Base-by-base conservation (phyloP, 2,113 vertebrate genomes). In the Siphamia tubifer region DNA sequence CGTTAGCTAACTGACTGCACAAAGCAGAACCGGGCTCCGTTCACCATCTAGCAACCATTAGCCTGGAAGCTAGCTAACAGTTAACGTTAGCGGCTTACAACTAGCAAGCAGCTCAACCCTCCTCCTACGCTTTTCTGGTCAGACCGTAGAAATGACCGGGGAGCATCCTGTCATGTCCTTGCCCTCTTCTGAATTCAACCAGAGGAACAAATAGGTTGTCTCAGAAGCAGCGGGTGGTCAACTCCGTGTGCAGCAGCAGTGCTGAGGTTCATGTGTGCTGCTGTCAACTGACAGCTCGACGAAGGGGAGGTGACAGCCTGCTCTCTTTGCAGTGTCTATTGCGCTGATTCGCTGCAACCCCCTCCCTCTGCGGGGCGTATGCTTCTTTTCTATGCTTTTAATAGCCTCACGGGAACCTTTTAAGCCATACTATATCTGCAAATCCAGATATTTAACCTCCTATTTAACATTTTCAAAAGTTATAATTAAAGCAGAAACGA, bases 281-380 rank as follows among this genome's bases (percentile, higher is more conserved):
- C 85, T 84, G 88, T 83, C 79, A 77, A 71, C 47, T 89, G 87
- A 87, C 89, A 91, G 87, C 82, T 85, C 65, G 61, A 28, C 69
- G 45, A 83, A 68, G 85, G 84, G 85, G 84, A 77, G 75, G 76
- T 69, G 86, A 86, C 86, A 72, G 72, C 8, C 39, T 40, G 73
- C 49, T 79, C 57, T 68, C n/a, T n/a, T 19, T 73, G 70, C 84
- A 25, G 78, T 53, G 73, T 65, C 72, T 70, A 63, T 68, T 15
- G 65, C 66, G 58, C 80, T 82, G 80, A 84, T 84, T 86, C 78
- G 83, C 77, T 83, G 56, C 68, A 47, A 1, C 62, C 65, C 55
- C 40, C 53, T 35, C 72, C 71, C 62, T 79, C 63, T 53, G 9
- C 21, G 36, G 44, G 47, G 8, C 44, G 57, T 20, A 7, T 60